Conservation (phyloP, 2,113 vertebrate genomes). For the Phalacrocorax aristotelis region DNA sequence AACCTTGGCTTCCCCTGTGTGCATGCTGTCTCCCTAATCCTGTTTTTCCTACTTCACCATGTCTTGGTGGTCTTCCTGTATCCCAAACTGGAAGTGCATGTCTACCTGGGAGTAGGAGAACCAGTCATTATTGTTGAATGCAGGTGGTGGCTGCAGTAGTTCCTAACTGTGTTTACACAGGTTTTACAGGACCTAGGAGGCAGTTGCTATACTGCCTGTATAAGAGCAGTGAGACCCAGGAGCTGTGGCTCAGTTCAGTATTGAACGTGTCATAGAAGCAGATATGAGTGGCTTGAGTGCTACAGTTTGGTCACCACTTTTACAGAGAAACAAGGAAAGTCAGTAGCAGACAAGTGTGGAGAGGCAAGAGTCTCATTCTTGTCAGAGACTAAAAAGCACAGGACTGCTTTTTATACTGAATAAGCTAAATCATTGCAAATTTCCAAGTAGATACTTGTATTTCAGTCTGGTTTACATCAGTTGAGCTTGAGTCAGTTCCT, state of each 20-base stretch:
- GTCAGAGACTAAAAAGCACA: neutral
- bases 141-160: neutral
- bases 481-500: neutral
- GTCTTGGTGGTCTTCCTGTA: neutral
- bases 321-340: neutral
- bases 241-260: neutral
- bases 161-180: neutral
- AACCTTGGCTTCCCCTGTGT: neutral
- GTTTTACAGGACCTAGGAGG: neutral
- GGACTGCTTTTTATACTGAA: neutral
- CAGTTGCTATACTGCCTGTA: neutral
- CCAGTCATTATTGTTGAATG: neutral
- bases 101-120: neutral
- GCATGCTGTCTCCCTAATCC: neutral
- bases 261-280: neutral
- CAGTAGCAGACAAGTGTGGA: neutral
- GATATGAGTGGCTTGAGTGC: accelerated
- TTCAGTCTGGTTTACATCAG: neutral
- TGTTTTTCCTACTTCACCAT: neutral
- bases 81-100: neutral
- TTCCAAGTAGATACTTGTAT: neutral
- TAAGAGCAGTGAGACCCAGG: neutral
- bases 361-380: neutral
- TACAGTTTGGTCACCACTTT: neutral
- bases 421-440: neutral